A percentile compares a stretch with the other conserved stretches of the same genome.
phyloP scores from a whole-genome alignment of 2,888 invertebrate genomes.

The Perizoma affinitatum region DNA sequence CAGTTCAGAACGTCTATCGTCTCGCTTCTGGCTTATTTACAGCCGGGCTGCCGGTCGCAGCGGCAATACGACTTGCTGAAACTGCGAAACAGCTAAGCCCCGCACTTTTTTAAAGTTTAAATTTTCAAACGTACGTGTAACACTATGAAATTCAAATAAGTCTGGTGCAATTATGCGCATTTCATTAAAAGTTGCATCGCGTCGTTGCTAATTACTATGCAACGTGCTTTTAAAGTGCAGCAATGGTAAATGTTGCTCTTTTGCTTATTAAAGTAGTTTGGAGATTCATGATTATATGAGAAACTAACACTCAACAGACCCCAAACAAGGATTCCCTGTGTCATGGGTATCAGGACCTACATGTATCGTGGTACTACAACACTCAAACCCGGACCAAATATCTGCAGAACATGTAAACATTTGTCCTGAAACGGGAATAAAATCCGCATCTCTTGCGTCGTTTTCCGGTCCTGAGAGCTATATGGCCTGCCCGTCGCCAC shows the following conservation, averaged over 20 bases:
- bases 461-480: too few species aligned
- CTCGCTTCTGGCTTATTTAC: conserved; percentile 50
- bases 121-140: conserved; percentile 30
- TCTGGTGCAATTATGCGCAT: conserved; percentile 40
- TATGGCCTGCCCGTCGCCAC: too few species aligned
- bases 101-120: conserved; percentile 22
- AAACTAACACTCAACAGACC: too few species aligned
- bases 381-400: too few species aligned
- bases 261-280: not conserved
- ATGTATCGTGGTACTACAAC: too few species aligned
- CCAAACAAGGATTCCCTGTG: too few species aligned
- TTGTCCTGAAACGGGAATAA: too few species aligned
- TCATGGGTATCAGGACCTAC: too few species aligned
- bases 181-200: conserved; percentile 38
- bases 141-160: conserved; percentile 41
- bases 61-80: conserved; percentile 20
- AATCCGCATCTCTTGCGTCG: too few species aligned
- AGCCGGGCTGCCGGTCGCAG: conserved; percentile 30
- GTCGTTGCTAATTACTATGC: conserved; percentile 41
- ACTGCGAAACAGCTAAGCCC: conserved; percentile 12
- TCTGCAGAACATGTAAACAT: too few species aligned
- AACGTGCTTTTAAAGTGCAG: conserved; percentile 30
- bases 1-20: conserved; percentile 54
- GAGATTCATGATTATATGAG: too few species aligned
- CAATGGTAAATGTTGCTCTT: conserved; percentile 10